Conservation (phyloP, 2,113 vertebrate species). For the Myiopsitta monachus region DNA sequence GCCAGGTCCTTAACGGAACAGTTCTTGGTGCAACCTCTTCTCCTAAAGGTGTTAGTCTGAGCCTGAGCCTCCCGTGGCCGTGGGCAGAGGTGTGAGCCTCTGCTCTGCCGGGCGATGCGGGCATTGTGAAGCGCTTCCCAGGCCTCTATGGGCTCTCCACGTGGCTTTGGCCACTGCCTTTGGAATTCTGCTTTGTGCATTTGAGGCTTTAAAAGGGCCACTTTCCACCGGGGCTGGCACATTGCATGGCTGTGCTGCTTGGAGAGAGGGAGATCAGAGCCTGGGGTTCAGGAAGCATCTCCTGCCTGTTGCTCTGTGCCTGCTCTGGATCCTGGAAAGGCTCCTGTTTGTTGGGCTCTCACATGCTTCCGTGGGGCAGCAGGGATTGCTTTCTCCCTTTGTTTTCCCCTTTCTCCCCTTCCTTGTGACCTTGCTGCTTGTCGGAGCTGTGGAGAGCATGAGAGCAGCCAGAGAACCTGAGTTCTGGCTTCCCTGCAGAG, state of each 20-base stretch:
- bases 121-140: background rate
- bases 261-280: background rate
- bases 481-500: background rate
- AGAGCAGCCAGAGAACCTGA: background rate
- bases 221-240: background rate
- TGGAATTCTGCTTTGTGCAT: background rate
- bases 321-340: background rate
- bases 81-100: background rate
- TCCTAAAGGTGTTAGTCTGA: accelerated
- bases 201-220: background rate
- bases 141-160: accelerated
- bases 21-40: background rate
- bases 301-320: background rate
- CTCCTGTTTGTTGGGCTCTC: background rate
- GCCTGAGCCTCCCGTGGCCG: accelerated
- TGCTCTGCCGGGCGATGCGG: background rate
- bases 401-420: accelerated
- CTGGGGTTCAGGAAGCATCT: accelerated
- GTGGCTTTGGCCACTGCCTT: background rate
- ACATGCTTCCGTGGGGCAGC: accelerated
- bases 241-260: accelerated
- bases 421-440: background rate
- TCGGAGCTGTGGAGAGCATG: background rate
- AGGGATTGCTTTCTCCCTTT: background rate
- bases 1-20: background rate